phyloP scores from a whole-genome alignment of 2,113 vertebrate genomes.

The Porphyrio hochstetteri region DNA sequence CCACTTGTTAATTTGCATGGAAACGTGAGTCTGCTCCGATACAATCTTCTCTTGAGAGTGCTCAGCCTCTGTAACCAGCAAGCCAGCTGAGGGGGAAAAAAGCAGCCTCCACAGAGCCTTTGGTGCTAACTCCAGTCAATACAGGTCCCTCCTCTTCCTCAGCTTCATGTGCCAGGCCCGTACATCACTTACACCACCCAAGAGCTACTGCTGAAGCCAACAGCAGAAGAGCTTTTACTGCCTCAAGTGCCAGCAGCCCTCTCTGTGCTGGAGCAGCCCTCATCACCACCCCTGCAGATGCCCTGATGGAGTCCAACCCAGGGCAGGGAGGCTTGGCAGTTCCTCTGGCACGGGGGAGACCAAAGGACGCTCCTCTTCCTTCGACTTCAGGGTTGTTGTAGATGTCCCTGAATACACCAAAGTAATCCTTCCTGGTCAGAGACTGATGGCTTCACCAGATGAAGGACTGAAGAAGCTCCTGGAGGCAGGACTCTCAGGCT shows the following conservation, averaged over 20 bases:
- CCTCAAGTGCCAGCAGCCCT: neutral
- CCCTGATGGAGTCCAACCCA: neutral
- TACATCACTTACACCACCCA: neutral
- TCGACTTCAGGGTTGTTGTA: neutral
- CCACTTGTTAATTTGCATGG: neutral
- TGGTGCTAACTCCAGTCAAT: neutral
- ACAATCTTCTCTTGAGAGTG: neutral
- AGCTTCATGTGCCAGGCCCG: neutral
- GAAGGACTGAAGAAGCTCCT: neutral
- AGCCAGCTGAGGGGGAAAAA: neutral
- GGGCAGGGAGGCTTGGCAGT: neutral
- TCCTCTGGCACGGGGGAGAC: neutral
- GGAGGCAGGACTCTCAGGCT: neutral
- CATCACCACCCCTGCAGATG: accelerated
- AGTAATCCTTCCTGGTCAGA: neutral
- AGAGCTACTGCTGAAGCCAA: neutral
- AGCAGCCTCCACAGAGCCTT: neutral
- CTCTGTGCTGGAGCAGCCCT: neutral
- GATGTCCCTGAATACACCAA: accelerated
- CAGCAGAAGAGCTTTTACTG: neutral
- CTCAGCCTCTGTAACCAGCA: neutral
- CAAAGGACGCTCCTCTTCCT: neutral
- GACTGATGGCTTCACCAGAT: neutral
- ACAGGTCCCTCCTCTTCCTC: neutral
- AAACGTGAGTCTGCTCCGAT: neutral